A percentile compares a stretch with the other conserved stretches of the same genome.
Conservation (phyloP, 2,113 vertebrate genomes). For the Pelobates fuscus region DNA sequence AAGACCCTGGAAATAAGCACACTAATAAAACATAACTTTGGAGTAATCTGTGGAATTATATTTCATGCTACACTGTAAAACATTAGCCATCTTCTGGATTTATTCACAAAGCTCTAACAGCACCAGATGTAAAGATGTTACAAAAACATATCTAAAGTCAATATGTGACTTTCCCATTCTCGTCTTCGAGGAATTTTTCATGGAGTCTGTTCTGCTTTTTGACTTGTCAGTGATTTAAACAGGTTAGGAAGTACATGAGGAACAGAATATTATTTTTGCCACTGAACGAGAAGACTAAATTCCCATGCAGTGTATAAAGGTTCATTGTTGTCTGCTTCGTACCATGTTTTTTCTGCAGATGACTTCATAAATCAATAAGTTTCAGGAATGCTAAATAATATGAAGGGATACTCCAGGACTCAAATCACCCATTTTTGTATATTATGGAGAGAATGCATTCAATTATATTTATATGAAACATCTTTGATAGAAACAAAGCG, state of each 20-base stretch:
- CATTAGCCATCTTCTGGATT: neutral
- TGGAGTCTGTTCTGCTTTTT: neutral
- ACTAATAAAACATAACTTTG: no score
- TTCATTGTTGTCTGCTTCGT: conserved; percentile 6
- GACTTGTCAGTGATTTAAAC: conserved; percentile 17
- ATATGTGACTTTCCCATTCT: neutral
- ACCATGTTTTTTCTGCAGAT: neutral
- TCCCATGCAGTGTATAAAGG: neutral
- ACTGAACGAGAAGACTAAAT: neutral
- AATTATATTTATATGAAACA: no score
- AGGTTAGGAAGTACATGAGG: neutral
- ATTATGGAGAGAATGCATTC: no score
- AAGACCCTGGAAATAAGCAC: no score
- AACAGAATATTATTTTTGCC: conserved; percentile 19
- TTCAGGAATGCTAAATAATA: neutral
- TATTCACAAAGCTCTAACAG: neutral
- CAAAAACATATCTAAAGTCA: neutral
- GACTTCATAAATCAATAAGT: neutral
- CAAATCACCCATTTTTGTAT: no score
- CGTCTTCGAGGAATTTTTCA: neutral
- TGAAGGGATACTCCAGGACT: neutral
- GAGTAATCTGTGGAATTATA: no score
- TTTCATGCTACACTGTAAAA: no score
- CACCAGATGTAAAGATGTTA: neutral
- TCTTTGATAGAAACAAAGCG: no score